Base-by-base conservation (phyloP, 2,113 vertebrate species). In the Mixornis gularis region DNA sequence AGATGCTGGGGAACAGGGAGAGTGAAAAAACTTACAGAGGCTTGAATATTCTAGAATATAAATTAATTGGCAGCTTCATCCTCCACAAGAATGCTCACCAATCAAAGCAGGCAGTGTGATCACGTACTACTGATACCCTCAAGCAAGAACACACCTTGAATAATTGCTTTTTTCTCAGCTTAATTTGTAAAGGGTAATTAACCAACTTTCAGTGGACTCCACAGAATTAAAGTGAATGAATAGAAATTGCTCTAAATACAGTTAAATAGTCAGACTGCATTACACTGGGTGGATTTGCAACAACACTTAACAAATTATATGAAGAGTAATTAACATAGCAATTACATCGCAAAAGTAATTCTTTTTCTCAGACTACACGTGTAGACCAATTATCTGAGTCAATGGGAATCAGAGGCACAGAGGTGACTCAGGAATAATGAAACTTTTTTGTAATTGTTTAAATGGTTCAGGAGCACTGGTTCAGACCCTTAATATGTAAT, bases 251-350 rank as follows among this genome's bases (percentile, higher is more conserved):
- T 91, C 58, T 81, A 86, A 68, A 82, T 58, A 79, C 1, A 34
- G 24, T 71, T 84, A 86, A 92, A 79, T 4, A 95, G 26, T 64
- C 29, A 62, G 60, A 53, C 51, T 87, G 56, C 10, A 56, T 43
- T 58, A 70, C 43, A 55, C n/a, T 46, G 27, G 22, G 21, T 79
- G 27, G 49, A 81, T 87, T 65, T 88, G 52, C n/a, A 74, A n/a
- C 48, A 71, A 24, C 34, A 65, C 22, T 73, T 34, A 71, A 79
- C 64, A 81, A 66, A 94, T n/a, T 59, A 62, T 13, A 74, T 51
- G 10, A 90, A 81, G 62, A 89, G 41, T 93, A 94, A 94, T 94
- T 93, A 94, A 90, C 10, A 68, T 2, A 60, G 64, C 43, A 88
- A 86, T 78, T 93, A 76, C 68, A 90, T 29, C 0, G 0, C 38